These are phyloP conservation scores for Macrosteles quadrilineatus DNA, from an alignment of 1,140 invertebrate species.

Conservation along the genomic window DNA sequence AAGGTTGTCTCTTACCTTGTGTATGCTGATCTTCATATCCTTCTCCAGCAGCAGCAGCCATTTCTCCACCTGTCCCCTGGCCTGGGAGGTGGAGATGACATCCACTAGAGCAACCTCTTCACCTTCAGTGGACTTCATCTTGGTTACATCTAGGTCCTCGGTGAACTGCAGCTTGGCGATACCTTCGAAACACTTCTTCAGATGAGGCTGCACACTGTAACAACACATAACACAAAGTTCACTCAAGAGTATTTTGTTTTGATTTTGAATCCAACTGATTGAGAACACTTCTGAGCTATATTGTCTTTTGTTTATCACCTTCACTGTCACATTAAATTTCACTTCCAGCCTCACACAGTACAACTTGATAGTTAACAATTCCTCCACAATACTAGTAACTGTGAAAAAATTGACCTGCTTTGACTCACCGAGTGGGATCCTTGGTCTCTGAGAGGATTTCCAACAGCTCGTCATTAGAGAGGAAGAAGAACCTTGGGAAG, in stretches of 20 bases:
- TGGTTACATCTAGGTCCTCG: conserved; percentile 79
- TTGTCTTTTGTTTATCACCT: too few species aligned
- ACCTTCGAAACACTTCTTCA: conserved; percentile 96
- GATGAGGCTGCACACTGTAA: conserved; percentile 95
- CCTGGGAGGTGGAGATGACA: conserved; percentile 81
- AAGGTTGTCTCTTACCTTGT: too few species aligned
- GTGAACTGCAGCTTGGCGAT: conserved; percentile 87
- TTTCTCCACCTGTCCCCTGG: conserved; percentile 95
- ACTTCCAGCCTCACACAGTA: too few species aligned
- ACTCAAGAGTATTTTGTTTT: too few species aligned
- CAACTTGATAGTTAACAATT: too few species aligned
- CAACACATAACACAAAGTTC: too few species aligned
- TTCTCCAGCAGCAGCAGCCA: conserved; percentile 90
- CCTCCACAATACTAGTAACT: too few species aligned
- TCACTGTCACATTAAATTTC: too few species aligned
- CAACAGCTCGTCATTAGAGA: conserved; percentile 94
- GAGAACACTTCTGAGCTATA: too few species aligned
- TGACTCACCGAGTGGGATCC: conserved; percentile 84
- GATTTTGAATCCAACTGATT: too few species aligned
- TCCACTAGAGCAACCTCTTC: conserved; percentile 79
- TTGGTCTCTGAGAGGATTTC: conserved; percentile 97
- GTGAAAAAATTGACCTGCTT: too few species aligned
- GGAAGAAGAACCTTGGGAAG: conserved; percentile 96
- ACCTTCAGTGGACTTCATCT: conserved; percentile 87
- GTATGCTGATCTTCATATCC: conserved; percentile 89